Conservation (phyloP, 2,888 invertebrate species). For the Eupithecia pulchellata region DNA sequence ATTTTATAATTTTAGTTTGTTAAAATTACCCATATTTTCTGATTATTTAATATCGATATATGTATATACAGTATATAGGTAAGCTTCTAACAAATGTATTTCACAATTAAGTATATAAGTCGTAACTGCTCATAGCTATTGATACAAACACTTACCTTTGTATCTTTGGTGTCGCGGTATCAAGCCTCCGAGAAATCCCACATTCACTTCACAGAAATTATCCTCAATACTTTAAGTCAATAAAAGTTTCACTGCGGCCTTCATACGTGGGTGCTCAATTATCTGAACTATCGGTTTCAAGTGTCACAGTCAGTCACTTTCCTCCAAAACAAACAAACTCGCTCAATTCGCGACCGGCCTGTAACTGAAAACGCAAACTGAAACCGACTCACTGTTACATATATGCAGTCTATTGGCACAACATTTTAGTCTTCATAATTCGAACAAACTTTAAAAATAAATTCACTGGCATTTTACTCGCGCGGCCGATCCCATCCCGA, state of each 20-base stretch:
- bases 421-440: constrained; percentile 45
- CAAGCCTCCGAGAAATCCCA: constrained; percentile 68
- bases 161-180: constrained; percentile 74
- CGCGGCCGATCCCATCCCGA: constrained; percentile 68
- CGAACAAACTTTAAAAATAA: constrained; percentile 44
- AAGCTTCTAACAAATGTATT: background rate
- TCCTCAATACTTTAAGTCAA: constrained; percentile 61
- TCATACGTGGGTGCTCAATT: constrained; percentile 63
- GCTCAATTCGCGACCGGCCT: constrained; percentile 61
- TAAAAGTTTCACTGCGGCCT: constrained; percentile 62
- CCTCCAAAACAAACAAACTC: constrained; percentile 68
- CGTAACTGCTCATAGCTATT: background rate
- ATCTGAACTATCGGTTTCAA: constrained; percentile 71
- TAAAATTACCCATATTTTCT: no score
- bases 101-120: background rate
- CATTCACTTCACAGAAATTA: constrained; percentile 72
- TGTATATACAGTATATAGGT: no score
- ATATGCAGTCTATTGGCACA: constrained; percentile 56
- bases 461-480: constrained; percentile 61
- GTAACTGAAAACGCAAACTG: constrained; percentile 78
- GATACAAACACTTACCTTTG: constrained; percentile 67
- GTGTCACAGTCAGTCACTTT: constrained; percentile 80
- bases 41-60: no score
- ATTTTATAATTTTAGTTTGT: no score
- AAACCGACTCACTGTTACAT: constrained; percentile 62